Conservation (phyloP, 2,797 vertebrate genomes). For the Tarsius wallacei region DNA sequence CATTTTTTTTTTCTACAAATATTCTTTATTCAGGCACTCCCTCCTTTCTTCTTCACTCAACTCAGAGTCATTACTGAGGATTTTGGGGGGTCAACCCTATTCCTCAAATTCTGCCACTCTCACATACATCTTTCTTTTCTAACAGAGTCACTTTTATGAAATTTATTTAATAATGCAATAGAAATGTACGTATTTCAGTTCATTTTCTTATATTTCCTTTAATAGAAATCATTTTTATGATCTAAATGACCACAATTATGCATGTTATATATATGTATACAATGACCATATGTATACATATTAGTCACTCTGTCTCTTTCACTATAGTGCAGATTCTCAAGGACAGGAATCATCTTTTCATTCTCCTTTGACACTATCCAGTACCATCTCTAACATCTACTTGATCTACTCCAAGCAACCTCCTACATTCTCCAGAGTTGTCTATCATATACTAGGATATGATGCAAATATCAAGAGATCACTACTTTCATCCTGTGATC, state of each 20-base stretch:
- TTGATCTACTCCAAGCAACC: not conserved
- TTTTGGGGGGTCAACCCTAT: not conserved
- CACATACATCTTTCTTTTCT: not conserved
- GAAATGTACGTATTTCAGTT: not conserved
- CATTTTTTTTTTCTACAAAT: not conserved
- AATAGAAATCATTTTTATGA: not conserved
- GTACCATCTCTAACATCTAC: not conserved
- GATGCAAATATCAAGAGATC: not conserved
- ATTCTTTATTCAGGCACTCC: not conserved
- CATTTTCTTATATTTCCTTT: not conserved
- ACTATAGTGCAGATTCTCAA: not conserved
- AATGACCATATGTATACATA: not conserved
- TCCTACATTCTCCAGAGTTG: not conserved
- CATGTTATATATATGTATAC: not conserved
- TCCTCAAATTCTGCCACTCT: conserved; percentile 6
- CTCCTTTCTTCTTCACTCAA: not conserved
- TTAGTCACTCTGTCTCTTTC: not conserved
- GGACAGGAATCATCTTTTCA: not conserved
- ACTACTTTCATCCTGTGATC: not conserved
- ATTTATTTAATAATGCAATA: not conserved
- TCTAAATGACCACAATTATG: no score
- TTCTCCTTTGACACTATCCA: not conserved
- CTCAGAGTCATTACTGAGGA: not conserved
- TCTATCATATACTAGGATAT: not conserved
- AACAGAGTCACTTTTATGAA: conserved; percentile 8